Evolutionary conservation across 2,797 vertebrate species (phyloP).

Genomic region (Fratercula arctica): DNA sequence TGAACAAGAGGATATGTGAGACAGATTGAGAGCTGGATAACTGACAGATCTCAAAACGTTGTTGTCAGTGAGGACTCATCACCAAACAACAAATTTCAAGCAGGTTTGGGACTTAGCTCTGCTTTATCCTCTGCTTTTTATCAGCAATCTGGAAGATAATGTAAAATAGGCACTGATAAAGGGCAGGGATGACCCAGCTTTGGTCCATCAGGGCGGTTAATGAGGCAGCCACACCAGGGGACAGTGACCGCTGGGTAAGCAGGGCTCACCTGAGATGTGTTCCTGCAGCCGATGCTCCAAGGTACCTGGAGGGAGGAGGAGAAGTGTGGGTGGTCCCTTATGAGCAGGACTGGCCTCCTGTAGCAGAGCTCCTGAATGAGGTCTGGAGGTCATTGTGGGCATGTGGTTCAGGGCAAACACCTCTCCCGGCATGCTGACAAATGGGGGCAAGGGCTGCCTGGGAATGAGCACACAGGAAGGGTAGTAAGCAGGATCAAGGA

Average conservation of each 20-base stretch:
- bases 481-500: conserved; percentile 1
- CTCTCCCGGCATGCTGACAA: not conserved
- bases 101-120: not conserved
- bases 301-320: not conserved
- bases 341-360: accelerated
- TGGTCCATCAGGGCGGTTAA: not conserved
- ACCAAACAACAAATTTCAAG: conserved; percentile 1
- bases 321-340: not conserved
- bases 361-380: not conserved
- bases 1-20: conserved; percentile 44
- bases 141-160: not conserved
- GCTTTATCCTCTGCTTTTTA: not conserved
- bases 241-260: not conserved
- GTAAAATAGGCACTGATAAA: not conserved
- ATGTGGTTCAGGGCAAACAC: not conserved
- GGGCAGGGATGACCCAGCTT: not conserved
- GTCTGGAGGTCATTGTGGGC: not conserved
- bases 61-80: conserved; percentile 46
- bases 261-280: not conserved
- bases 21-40: conserved; percentile 63
- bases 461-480: not conserved
- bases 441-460: not conserved
- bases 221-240: not conserved
- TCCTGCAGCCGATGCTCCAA: not conserved
- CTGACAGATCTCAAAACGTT: conserved; percentile 61